A percentile compares a stretch with the other conserved stretches of the same genome.
These are phyloP conservation scores for Sarcophaga variegata DNA, from an alignment of 2,888 invertebrate species.

Conservation along the genomic window DNA sequence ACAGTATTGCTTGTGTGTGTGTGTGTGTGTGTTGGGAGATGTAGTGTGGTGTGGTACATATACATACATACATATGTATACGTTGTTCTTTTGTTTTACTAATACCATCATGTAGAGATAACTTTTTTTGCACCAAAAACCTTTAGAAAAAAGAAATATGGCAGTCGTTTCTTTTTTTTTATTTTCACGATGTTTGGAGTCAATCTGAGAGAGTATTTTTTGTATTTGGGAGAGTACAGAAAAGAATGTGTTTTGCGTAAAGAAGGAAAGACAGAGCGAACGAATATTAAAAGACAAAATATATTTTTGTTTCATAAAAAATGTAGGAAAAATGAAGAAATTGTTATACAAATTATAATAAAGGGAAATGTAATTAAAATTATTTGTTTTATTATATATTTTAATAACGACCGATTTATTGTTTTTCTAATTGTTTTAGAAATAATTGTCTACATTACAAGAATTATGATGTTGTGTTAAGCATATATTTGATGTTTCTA, in stretches of 20 bases:
- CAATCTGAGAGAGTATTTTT: constrained; percentile 2
- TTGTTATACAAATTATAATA: too few relatives aligned
- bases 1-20: background rate
- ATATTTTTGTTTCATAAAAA: too few relatives aligned
- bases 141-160: constrained; percentile 51
- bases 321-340: too few relatives aligned
- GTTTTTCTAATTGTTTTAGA: too few relatives aligned
- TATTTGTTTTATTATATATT: too few relatives aligned
- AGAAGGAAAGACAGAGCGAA: background rate
- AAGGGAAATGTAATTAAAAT: too few relatives aligned
- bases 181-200: background rate
- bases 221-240: too few relatives aligned
- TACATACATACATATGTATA: background rate
- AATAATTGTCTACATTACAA: too few relatives aligned
- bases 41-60: background rate
- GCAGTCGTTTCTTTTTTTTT: constrained; percentile 32
- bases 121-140: constrained; percentile 58
- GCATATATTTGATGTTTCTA: too few relatives aligned
- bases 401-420: too few relatives aligned
- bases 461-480: too few relatives aligned
- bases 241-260: background rate
- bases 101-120: constrained; percentile 46
- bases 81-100: constrained; percentile 32
- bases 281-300: too few relatives aligned
- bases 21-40: constrained; percentile 11